Evolutionary conservation across 2,888 invertebrate species (phyloP).

Genomic region (Oxytorus armatus): DNA sequence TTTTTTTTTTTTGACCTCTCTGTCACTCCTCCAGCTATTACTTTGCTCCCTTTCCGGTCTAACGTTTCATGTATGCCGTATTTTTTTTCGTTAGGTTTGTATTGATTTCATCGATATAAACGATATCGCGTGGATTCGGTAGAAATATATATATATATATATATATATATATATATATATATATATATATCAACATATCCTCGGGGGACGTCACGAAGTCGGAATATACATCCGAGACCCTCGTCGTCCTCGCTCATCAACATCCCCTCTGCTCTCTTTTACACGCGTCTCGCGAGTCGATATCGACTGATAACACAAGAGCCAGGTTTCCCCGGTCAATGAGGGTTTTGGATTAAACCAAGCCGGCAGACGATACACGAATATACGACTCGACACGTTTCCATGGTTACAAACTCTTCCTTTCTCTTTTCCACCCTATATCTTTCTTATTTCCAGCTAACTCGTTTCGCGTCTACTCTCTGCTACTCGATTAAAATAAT

Average conservation of each 20-base stretch:
- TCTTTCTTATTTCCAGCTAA: constrained; percentile 26
- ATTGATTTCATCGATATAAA: constrained; percentile 41
- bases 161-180: neutral
- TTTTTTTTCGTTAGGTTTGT: constrained; percentile 12
- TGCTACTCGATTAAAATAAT: neutral
- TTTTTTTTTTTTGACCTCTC: constrained; percentile 17
- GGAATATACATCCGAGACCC: constrained; percentile 36
- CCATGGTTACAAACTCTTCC: constrained; percentile 76
- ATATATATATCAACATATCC: constrained; percentile 6
- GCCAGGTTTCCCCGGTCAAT: constrained; percentile 66
- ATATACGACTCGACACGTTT: constrained; percentile 76
- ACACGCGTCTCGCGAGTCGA: constrained; percentile 16
- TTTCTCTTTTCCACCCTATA: constrained; percentile 65
- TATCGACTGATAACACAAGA: constrained; percentile 57
- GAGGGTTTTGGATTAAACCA: constrained; percentile 75
- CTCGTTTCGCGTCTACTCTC: constrained; percentile 7
- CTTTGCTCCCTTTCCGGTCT: neutral
- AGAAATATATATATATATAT: neutral
- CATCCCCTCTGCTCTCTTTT: neutral
- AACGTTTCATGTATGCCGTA: neutral
- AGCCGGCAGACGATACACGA: constrained; percentile 65
- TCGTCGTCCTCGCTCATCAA: constrained; percentile 28
- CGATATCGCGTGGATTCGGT: constrained; percentile 7
- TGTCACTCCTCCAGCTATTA: neutral
- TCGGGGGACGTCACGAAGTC: constrained; percentile 23